Evolutionary conservation across 2,113 vertebrate genomes (phyloP).

Genomic region (Apodemus sylvaticus): DNA sequence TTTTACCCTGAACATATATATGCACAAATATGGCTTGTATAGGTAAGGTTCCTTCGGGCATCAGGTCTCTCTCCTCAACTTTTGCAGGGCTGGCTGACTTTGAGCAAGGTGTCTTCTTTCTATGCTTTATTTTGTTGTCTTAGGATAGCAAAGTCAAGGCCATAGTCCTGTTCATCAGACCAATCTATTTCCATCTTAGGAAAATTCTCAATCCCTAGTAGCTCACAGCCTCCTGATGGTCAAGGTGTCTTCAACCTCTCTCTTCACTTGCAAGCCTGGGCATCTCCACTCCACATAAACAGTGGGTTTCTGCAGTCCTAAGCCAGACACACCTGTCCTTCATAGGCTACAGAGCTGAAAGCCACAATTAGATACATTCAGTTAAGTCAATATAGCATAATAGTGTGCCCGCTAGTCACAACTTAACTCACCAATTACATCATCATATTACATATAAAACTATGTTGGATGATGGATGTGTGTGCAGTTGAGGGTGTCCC

Average conservation of each 20-base stretch:
- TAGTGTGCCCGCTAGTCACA: neutral
- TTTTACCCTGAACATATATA: neutral
- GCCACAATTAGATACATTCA: neutral
- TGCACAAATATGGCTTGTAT: neutral
- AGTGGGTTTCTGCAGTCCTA: neutral
- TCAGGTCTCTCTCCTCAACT: neutral
- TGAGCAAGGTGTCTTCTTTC: neutral
- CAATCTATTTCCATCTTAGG: neutral
- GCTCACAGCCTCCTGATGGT: neutral
- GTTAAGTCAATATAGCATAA: neutral
- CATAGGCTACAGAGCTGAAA: neutral
- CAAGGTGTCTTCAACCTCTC: neutral
- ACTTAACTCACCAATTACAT: neutral
- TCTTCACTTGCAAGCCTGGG: neutral
- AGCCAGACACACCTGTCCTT: neutral
- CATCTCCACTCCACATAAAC: neutral
- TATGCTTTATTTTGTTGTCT: neutral
- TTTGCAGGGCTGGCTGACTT: neutral
- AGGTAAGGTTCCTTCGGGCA: neutral
- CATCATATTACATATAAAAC: neutral
- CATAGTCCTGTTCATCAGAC: neutral
- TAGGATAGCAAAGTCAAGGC: neutral
- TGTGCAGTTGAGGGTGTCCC: neutral
- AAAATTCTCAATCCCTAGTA: neutral
- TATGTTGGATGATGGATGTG: neutral